Conservation (phyloP, 2,888 invertebrate genomes). For the Deilephila porcellus region DNA sequence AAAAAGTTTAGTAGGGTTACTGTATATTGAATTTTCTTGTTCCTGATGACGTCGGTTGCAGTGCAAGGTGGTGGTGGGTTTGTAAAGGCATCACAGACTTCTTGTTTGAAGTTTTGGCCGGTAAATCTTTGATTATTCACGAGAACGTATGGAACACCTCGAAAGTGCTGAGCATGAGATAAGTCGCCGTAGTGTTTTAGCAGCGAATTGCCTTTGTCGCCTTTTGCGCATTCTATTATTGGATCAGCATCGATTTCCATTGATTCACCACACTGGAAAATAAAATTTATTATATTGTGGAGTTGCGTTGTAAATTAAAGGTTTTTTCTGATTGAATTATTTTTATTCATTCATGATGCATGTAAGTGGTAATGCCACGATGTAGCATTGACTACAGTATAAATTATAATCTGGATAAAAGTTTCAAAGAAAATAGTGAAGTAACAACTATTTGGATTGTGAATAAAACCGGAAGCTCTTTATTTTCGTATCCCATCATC, state of each 20-base stretch:
- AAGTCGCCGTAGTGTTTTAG: constrained; percentile 54
- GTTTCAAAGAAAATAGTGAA: too few species aligned
- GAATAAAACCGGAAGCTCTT: too few species aligned
- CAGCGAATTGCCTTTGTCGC: constrained; percentile 48
- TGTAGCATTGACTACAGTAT: too few species aligned
- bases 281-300: not conserved
- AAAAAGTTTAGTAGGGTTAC: too few species aligned
- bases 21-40: not conserved
- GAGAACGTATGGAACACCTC: constrained; percentile 53
- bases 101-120: constrained; percentile 46
- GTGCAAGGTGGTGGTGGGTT: constrained; percentile 54
- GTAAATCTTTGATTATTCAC: constrained; percentile 52
- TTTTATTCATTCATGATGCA: not conserved
- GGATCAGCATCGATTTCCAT: constrained; percentile 46
- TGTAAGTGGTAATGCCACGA: not conserved
- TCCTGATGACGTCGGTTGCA: not conserved
- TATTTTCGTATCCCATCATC: too few species aligned
- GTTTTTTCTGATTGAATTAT: not conserved
- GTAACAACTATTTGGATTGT: too few species aligned
- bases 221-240: constrained; percentile 62
- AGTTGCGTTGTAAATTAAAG: not conserved
- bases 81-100: constrained; percentile 56
- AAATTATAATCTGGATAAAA: too few species aligned
- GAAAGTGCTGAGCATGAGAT: constrained; percentile 47
- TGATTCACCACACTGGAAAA: constrained; percentile 58